A percentile compares a stretch with the other conserved stretches of the same genome.
Conservation (phyloP, 2,113 vertebrate genomes). For the Xenotilapia caudafasciata region DNA sequence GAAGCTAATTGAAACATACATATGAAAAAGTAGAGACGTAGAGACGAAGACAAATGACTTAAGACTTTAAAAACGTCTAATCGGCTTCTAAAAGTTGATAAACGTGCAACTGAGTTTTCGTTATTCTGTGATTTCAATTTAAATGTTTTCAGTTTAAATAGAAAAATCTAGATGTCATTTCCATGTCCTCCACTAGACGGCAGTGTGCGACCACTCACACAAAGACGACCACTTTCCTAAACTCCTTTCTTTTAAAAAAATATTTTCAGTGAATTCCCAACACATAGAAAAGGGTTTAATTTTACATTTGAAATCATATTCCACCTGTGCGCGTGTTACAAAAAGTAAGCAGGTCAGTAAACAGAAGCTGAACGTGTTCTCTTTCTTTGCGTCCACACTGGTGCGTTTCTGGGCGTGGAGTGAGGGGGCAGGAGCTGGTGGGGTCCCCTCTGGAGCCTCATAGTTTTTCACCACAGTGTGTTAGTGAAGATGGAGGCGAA, state of each 20-base stretch:
- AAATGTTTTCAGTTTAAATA: background rate
- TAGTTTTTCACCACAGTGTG: background rate
- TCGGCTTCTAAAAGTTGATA: background rate
- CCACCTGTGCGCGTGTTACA: background rate
- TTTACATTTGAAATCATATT: background rate
- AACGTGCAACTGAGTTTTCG: background rate
- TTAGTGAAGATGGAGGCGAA: conserved; percentile 19
- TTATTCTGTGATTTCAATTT: background rate
- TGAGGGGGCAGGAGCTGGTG: background rate
- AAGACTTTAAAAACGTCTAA: background rate
- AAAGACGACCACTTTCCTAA: background rate
- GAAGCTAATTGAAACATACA: background rate
- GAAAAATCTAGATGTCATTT: fast-evolving
- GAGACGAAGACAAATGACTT: background rate
- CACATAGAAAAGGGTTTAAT: background rate
- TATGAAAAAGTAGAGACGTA: background rate
- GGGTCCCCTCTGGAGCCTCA: background rate
- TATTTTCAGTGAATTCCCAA: background rate
- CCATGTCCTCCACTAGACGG: background rate
- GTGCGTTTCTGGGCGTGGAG: conserved; percentile 18
- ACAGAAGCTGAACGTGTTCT: fast-evolving
- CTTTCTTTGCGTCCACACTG: background rate
- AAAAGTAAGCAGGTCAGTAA: fast-evolving
- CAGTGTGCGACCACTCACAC: background rate
- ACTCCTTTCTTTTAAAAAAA: background rate